These are phyloP conservation scores for Archegozetes longisetosus DNA, from an alignment of 1,140 invertebrate genomes.

Conservation along the genomic window DNA sequence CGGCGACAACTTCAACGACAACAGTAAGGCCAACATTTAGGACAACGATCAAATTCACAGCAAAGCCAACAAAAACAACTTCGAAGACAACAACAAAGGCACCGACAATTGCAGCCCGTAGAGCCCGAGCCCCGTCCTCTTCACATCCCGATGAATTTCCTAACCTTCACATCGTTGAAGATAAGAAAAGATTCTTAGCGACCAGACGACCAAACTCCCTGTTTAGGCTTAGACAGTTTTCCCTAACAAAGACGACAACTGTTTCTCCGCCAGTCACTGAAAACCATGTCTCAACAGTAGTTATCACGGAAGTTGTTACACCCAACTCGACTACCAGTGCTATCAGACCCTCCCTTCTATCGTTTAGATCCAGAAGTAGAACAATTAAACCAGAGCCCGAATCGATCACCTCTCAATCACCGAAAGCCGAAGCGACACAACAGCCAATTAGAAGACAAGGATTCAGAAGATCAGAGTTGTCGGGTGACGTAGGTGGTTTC, in stretches of 20 bases:
- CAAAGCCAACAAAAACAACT: background rate
- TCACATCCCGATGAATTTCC: conserved; percentile 9
- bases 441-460: background rate
- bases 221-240: background rate
- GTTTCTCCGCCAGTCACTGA: background rate
- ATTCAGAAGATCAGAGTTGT: background rate
- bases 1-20: background rate
- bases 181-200: background rate
- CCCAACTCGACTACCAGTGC: background rate
- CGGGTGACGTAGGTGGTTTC: background rate
- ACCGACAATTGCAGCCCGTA: background rate
- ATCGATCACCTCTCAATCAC: too few relatives aligned
- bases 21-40: background rate
- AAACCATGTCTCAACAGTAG: background rate
- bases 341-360: background rate
- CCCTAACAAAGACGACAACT: background rate
- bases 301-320: background rate
- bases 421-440: background rate
- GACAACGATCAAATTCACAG: background rate
- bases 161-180: background rate
- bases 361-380: background rate
- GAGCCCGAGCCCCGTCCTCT: background rate
- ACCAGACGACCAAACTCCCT: background rate
- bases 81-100: background rate
- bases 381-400: background rate